Evolutionary conservation across 2,888 invertebrate species (phyloP), one percentile per base, ranked within the genome.

Genomic region (Kryphioiulus occultus): DNA sequence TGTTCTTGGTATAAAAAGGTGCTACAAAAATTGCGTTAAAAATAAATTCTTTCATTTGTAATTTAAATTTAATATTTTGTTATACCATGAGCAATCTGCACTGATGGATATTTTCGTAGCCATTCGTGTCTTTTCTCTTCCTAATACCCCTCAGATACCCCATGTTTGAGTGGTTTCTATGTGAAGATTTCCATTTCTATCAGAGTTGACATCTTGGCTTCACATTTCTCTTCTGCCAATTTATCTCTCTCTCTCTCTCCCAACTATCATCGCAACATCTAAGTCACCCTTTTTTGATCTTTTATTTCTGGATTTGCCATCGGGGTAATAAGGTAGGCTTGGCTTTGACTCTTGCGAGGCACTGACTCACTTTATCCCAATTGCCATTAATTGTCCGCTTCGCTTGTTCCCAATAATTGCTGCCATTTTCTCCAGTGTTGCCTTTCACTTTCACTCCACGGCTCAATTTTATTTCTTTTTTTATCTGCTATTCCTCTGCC

Each of bases 281-380:
- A 68, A 68, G 68, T 68, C 68, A 68, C 68, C 26, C 68, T 68
- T 68, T 68, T 68, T 68, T 68, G 26, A 26, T 26, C 26, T 26
- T 68, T 68, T 26, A 26, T 26, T 68, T 68, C 10, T n/a, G 68
- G 68, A 68, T 68, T 68, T 68, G 26, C 68, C 26, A 26, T 68
- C 26, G n/a, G 68, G 68, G 68, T 68, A 68, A 68, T 68, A 26
- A 26, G 68, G 68, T 26, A 26, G 68, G 22, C 68, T 68, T n/a
- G n/a, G 68, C 26, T 26, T 68, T 68, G 68, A 68, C 68, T 68
- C 68, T 26, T n/a, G n/a, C n/a, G n/a, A n/a, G n/a, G 68, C 26
- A 68, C 68, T 68, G 68, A 68, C 68, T 68, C 68, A 68, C 68
- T 68, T 68, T 68, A 68, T 68, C 68, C 68, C 68, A 68, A 68